These are phyloP conservation scores for Coelinius sp. DNA, from an alignment of 2,888 invertebrate genomes.

Conservation along the genomic window DNA sequence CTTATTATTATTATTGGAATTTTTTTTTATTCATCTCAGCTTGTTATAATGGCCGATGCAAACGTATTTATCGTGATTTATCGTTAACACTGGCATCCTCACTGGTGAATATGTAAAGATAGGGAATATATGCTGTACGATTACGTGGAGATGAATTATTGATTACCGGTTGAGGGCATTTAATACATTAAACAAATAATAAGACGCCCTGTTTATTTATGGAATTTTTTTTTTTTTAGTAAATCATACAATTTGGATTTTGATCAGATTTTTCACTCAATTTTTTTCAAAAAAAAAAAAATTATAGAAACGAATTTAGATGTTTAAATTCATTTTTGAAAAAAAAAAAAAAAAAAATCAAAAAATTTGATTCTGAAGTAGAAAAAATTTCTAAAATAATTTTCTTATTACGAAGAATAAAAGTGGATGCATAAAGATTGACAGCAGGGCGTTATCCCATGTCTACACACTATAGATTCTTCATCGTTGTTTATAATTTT, in stretches of 20 bases:
- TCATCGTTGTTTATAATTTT: not conserved
- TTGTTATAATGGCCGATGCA: conserved; percentile 64
- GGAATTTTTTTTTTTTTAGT: not conserved
- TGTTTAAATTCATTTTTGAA: too few relatives aligned
- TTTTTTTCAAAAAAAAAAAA: too few relatives aligned
- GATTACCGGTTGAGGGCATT: conserved; percentile 62
- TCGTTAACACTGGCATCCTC: conserved; percentile 66
- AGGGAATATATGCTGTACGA: conserved; percentile 53
- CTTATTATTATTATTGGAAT: conserved; percentile 42
- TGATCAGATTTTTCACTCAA: too few relatives aligned
- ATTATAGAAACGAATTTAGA: too few relatives aligned
- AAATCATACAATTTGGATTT: too few relatives aligned
- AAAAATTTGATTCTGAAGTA: not conserved
- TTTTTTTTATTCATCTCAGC: conserved; percentile 44
- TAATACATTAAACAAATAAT: conserved; percentile 65
- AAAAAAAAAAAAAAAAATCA: too few relatives aligned
- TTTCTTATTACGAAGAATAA: not conserved
- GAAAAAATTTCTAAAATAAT: not conserved
- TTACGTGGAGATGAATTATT: conserved; percentile 64
- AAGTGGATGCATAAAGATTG: conserved; percentile 36
- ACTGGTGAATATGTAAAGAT: conserved; percentile 39
- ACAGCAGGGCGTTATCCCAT: conserved; percentile 40
- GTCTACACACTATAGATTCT: conserved; percentile 19
- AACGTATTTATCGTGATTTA: conserved; percentile 69
- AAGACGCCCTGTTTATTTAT: conserved; percentile 44